Base-by-base conservation (phyloP, 1,140 invertebrate species). In the Sycobia sp. region DNA sequence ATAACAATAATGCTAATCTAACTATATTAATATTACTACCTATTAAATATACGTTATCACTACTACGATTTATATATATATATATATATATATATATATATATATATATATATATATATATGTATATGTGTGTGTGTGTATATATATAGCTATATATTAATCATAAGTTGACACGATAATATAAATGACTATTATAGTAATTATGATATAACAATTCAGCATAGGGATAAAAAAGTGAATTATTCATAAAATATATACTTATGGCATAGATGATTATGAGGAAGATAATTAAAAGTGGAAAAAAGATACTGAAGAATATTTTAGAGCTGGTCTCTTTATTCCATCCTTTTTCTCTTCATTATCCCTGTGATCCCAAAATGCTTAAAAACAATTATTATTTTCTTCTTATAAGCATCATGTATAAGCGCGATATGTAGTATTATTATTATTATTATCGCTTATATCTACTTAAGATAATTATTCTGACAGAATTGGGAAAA, bases 101-200 rank as follows among this genome's bases (percentile, higher is more conserved):
- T 38, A 38, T 14, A 38, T 9, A 38, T 14, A 9, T 38, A 38
- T 38, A 38, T 38, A 38, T 38, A 38, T 11, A 11, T 11, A 10
- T 11, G n/a, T 39, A 64, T 43, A 50, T 54, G 54, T 65, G 73
- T 69, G 72, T 71, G 69, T 61, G 67, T 68, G 69, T 62, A 70
- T 67, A 69, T 67, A 71, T 73, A 68, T 65, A 39, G 43, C 22
- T 32, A 39, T 39, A 34, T 32, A 70, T 71, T 72, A 73, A 75
- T 73, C 69, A 75, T 78, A 76, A 77, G 75, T 75, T 78, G 72
- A 74, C 75, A 78, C 69, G 67, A 66, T 73, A 70, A 59, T n/a
- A n/a, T n/a, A n/a, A n/a, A n/a, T n/a, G n/a, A 75, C 74, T 65
- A 74, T 67, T 73, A 78, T 64, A 64, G 75, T 74, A 57, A 74